Base-by-base conservation (phyloP, 2,113 vertebrate genomes). In the Perccottus glenii region DNA sequence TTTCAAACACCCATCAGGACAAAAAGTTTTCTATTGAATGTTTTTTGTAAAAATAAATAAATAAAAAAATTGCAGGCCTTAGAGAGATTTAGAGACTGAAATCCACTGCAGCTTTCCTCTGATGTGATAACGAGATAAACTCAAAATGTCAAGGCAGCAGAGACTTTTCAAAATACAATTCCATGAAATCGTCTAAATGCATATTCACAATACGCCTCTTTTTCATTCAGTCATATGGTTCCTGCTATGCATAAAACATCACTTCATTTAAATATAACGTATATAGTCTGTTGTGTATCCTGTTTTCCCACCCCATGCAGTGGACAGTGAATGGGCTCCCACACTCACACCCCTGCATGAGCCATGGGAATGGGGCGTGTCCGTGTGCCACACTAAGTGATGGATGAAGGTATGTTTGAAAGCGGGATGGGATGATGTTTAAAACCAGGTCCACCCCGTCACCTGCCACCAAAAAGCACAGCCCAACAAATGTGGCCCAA, bases 371-470 rank as follows among this genome's bases (percentile, higher is more conserved):
- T 69, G 73, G 77, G 87, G 85, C 15, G 78, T 87, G 69, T 58
- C 79, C 6, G 64, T 1, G 35, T 88, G 89, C 68, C 84, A 83
- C 11, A 6, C 52, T 78, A 67, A 78, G 77, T 87, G 87, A 89
- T 89, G 83, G 80, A 89, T 89, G 77, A 49, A 83, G 72, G 72
- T 77, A 70, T 80, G 81, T 83, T 6, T 76, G 52, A 55, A 14
- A 33, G 56, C 64, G 44, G 57, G 27, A 53, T 48, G 32, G 63
- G 65, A 59, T 67, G 70, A 0, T 9, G 60, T 47, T 45, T 65
- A 47, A 68, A 59, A 55, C 51, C 52, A 52, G 73, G 47, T 44
- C 86, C 86, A 71, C 89, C 82, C 79, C 75, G 75, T 83, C 88
- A 87, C 86, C 85, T 88, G 87, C 75, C 78, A 78, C 36, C 27